Base-by-base conservation (phyloP, 2,113 vertebrate species). In the Euleptes europaea region DNA sequence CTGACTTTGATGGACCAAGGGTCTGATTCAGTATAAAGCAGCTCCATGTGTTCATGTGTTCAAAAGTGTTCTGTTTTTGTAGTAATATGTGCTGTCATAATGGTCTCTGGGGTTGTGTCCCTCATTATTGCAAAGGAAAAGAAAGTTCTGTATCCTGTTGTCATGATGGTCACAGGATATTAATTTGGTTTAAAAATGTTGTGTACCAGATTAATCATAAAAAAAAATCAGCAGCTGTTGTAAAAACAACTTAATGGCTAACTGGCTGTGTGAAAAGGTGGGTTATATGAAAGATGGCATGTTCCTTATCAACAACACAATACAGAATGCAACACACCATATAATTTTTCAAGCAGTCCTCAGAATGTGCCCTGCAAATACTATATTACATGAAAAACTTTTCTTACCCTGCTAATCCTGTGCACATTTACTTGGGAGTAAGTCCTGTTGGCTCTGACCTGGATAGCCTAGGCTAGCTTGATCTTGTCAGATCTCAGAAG, bases 51-150 rank as follows among this genome's bases (percentile, higher is more conserved):
- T n/a, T n/a, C n/a, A n/a, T n/a, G n/a, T 81, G 78, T 51, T 57
- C 1, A 13, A 51, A 76, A 83, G 89, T 84, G 86, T 86, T 60
- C 26, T 44, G 26, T 86, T 76, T 70, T 49, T 54, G 14, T 86
- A 86, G 67, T 78, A 84, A 78, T 57, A 33, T 13, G 1, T 0
- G 33, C 8, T 44, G 26, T 77, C 85, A 63, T 79, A 87, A 19
- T 44, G 40, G 47, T 84, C 87, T 73, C 66, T 35, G 38, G 31
- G 7, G 40, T 23, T 60, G 19, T 17, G 78, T 78, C 51, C 49
- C n/a, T 78, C 63, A 67, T 77, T 54, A 54, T n/a, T 84, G 49
- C 23, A 65, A 14, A 84, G 19, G n/a, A 78, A 74, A 40, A 47
- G 72, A 83, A 82, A 75, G 11, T 23, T 8, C 35, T 86, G 15